Base-by-base conservation (phyloP, 2,888 invertebrate species). In the Mallateleia sp. region DNA sequence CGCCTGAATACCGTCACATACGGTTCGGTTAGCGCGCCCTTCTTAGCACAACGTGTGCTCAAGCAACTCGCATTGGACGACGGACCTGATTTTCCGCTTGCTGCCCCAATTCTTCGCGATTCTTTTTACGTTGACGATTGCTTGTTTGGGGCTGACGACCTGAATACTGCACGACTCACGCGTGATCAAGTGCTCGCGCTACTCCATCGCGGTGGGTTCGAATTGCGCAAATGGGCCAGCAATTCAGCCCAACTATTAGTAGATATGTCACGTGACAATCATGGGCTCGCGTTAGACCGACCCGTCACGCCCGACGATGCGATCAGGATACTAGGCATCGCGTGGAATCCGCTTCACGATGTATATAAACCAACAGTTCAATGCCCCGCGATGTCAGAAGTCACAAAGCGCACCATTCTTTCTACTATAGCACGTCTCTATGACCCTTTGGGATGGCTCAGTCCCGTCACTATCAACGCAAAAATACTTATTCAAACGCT, bases 401-500 rank as follows among this genome's bases (percentile, higher is more conserved):
- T 69, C 15, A 38, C 54, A 1, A 69, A 56, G 25, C 52, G 69
- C 1, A 20, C 22, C 7, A 42, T 69, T 3, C n/a, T 69, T 1
- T 69, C 69, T n/a, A 24, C 42, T n/a, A 69, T 69, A 11, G 69
- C 72, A 2, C 28, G 58, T 14, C 28, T 58, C 14, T 64, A 24
- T 20, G 66, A 66, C 25, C 78, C 78, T 0, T 5, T 78, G 5
- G 78, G 67, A 0, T 78, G 66, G 25, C 18, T 78, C 3, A 18
- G 18, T 2, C 64, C 42, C 0, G 45, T 66, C 7, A 52, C 50
- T 2, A 45, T 56, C 5, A 20, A 0, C 1, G 78, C 64, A 2
- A 78, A 78, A 24, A 67, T 78, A 5, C 45, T 86, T 15, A 60
- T 87, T 50, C 88, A 86, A 54, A 22, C 54, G 0, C 34, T 84